Evolutionary conservation across 1,140 invertebrate genomes (phyloP), one percentile per base, ranked within the genome.

Genomic region (Atta cephalotes): DNA sequence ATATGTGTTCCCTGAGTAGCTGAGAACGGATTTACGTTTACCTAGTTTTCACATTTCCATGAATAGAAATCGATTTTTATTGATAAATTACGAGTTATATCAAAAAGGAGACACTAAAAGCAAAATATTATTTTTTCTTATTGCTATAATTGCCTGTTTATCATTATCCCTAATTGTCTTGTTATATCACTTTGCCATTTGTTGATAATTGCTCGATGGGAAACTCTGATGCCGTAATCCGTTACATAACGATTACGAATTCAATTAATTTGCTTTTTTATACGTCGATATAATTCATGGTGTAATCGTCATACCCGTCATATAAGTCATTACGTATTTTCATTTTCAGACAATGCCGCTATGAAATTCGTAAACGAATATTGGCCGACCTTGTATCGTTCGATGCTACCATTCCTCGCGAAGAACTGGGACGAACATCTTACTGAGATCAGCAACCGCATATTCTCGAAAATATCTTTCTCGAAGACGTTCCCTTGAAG

Each of bases 331-430:
- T 14, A 16, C 25, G 14, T 35, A 63, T 18, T 63, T 77, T 87
- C 68, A 80, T 56, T 82, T 92, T 35, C 49, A 97, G 96, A 95
- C 35, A 93, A 95, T 68, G 92, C 96, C 12, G 96, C 95, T 7
- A 88, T 95, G 21, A 90, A 88, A 58, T 95, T 97, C 85, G 93
- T 95, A 0, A 96, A 96, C 74, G 95, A 96, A 71, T 96, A 96
- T 81, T 97, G 96, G 96, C 95, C 95, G 84, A n/a, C 95, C 0
- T 85, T 97, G 2, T 97, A 96, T 86, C 95, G 93, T 35, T 94
- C 95, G 88, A 93, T 96, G 88, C 84, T 96, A 39, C 96, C 96
- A 0, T 93, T 94, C n/a, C 92, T 95, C 3, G 92, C 95, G 81
- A 89, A 93, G n/a, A 93, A 92, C 68, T 96, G 96, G 96, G 95